Conservation (phyloP, 2,888 invertebrate species). For the Heterodera filipjevi region DNA sequence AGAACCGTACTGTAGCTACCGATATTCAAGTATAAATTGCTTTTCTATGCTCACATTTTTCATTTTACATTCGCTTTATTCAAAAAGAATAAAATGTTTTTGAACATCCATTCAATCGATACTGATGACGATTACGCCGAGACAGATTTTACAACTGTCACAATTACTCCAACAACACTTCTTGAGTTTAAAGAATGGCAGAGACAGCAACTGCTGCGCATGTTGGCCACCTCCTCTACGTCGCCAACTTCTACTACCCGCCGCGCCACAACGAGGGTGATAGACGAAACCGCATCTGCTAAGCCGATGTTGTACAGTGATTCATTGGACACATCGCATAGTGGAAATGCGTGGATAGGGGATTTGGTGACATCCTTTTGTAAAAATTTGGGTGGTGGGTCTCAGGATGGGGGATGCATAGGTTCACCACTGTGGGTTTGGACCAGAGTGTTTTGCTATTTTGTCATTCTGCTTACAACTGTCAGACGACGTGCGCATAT, state of each 20-base stretch:
- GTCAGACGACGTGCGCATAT: not conserved
- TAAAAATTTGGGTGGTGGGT: no score
- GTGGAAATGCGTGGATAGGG: not conserved
- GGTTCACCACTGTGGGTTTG: not conserved
- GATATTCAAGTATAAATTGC: constrained; percentile 19
- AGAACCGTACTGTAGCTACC: not conserved
- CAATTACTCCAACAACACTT: no score
- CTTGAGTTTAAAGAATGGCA: no score
- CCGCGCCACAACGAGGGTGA: no score
- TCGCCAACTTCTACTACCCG: not conserved
- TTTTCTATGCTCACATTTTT: not conserved
- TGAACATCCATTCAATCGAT: not conserved
- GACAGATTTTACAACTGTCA: no score
- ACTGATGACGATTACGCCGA: not conserved
- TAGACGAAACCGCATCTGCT: no score
- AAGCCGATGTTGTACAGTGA: not conserved
- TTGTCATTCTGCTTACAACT: not conserved
- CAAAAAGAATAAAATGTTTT: not conserved
- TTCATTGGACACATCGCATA: not conserved
- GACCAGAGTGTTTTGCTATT: not conserved
- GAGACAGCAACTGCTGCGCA: no score
- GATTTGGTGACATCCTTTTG: not conserved
- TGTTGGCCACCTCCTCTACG: not conserved
- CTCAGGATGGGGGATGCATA: not conserved
- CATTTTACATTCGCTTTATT: not conserved